Conservation (phyloP, 2,888 invertebrate genomes). For the Eugnorisma glareosa region DNA sequence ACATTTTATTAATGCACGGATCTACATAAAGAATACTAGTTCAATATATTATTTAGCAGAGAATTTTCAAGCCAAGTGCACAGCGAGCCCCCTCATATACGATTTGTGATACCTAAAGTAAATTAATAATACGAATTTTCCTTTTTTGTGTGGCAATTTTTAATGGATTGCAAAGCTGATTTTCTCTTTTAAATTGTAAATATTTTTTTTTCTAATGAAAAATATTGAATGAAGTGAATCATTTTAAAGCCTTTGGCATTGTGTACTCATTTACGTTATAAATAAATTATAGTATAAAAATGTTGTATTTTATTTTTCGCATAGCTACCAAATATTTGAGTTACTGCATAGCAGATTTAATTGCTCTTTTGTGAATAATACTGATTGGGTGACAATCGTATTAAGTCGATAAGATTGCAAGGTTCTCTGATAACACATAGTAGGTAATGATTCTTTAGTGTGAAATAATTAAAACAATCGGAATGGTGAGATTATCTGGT, state of each 20-base stretch:
- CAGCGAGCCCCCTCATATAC: constrained; percentile 85
- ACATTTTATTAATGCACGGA: constrained; percentile 86
- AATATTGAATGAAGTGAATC: constrained; percentile 89
- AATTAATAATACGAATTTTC: constrained; percentile 77
- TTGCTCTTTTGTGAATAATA: constrained; percentile 66
- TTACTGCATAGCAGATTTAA: constrained; percentile 41
- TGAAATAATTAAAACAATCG: constrained; percentile 90
- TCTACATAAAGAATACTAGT: constrained; percentile 73
- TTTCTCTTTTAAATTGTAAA: constrained; percentile 88
- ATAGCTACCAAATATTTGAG: constrained; percentile 20
- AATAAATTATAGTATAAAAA: constrained; percentile 90
- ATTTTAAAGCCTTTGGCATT: constrained; percentile 90
- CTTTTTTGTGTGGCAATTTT: constrained; percentile 84
- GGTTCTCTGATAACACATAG: constrained; percentile 85
- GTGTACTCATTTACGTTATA: constrained; percentile 91
- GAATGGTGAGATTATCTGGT: constrained; percentile 86
- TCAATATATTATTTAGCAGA: constrained; percentile 73
- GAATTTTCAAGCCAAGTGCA: constrained; percentile 84
- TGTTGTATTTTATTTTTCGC: constrained; percentile 71
- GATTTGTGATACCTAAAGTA: constrained; percentile 87
- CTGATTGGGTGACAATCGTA: constrained; percentile 83
- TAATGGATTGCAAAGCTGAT: constrained; percentile 87
- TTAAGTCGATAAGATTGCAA: constrained; percentile 87
- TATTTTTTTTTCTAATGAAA: constrained; percentile 85
- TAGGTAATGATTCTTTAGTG: constrained; percentile 83